Evolutionary conservation across 1,140 invertebrate species (phyloP), one percentile per base, ranked within the genome.

Genomic region (Hycleus cichorii): DNA sequence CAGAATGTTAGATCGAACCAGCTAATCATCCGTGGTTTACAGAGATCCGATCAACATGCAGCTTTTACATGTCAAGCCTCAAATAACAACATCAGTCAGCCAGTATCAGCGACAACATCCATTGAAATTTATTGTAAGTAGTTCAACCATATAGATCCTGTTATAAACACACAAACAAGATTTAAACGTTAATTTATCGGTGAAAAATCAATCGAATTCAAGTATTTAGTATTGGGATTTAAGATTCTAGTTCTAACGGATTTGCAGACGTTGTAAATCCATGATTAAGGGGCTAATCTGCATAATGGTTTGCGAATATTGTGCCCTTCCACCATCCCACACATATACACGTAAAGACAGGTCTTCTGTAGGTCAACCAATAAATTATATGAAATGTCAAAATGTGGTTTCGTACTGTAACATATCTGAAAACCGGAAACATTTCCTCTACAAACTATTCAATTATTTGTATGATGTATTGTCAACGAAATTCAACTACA

Each of bases 41-140:
- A 77, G 50, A 74, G 86, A 61, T 74, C 79, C 4, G 83, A 89
- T 73, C 81, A 88, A 43, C 81, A 86, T 64, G 82, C 85, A 32
- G 75, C 80, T 39, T 83, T 86, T 66, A 85, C 83, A 18, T 89
- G 86, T 69, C 82, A 86, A 69, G 86, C 86, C 26, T 79, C 81
- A 48, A 89, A 88, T 72, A 87, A 85, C 71, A 87, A 87, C 66
- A 81, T 86, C 67, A 85, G 83, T 63, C 79, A 81, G 51, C 85
- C 85, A 2, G 78, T 85, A 9, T 82, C 83, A 0, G 79, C 83
- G 3, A 81, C 80, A 12, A 79, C 87, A 43, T 78, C 80, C 44
- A 78, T 90, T 50, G 85, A 89, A 64, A 85, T 89, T 77, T 80
- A 86, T 68, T 78, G 86, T 89, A 73, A 87, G 85, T 86, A 64